A percentile compares a stretch with the other conserved stretches of the same genome.
Conservation (phyloP, 2,113 vertebrate genomes). For the Mionectes macconnelli region DNA sequence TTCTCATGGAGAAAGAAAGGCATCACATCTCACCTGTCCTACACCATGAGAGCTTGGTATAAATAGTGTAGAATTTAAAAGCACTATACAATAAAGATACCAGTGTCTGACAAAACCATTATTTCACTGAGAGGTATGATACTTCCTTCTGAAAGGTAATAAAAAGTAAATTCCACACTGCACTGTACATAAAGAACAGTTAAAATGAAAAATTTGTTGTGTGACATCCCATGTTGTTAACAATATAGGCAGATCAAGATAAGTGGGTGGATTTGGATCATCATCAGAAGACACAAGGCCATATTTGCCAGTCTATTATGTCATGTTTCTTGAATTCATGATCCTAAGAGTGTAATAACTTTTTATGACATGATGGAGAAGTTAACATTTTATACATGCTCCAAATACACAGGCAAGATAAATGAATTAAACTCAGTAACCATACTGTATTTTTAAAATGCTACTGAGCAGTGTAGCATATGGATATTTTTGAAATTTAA, state of each 20-base stretch:
- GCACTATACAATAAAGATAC: slow-evolving; percentile 67
- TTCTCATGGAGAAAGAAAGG: slow-evolving; percentile 3
- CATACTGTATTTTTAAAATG: background rate
- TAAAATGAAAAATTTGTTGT: slow-evolving; percentile 49
- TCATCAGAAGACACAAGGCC: slow-evolving; percentile 64
- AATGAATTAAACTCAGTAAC: slow-evolving; percentile 44
- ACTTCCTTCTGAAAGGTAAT: slow-evolving; percentile 48
- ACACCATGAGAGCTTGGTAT: slow-evolving; percentile 23
- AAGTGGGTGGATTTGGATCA: slow-evolving; percentile 63
- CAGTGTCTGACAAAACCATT: slow-evolving; percentile 67
- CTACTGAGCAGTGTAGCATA: background rate
- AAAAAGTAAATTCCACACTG: slow-evolving; percentile 60
- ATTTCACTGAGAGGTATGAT: slow-evolving; percentile 68
- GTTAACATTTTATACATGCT: slow-evolving; percentile 42
- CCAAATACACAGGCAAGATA: slow-evolving; percentile 41
- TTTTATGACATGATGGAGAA: slow-evolving; percentile 59
- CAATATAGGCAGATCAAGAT: slow-evolving; percentile 66
- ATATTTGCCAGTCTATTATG: slow-evolving; percentile 60
- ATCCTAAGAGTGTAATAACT: slow-evolving; percentile 56
- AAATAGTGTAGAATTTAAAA: slow-evolving; percentile 69
- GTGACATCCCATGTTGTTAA: slow-evolving; percentile 58
- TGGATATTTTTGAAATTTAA: background rate
- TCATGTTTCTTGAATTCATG: slow-evolving; percentile 61
- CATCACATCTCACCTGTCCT: slow-evolving; percentile 59
- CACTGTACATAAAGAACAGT: slow-evolving; percentile 59